Base-by-base conservation (phyloP, 2,797 vertebrate genomes). In the Arctocebus calabarensis region DNA sequence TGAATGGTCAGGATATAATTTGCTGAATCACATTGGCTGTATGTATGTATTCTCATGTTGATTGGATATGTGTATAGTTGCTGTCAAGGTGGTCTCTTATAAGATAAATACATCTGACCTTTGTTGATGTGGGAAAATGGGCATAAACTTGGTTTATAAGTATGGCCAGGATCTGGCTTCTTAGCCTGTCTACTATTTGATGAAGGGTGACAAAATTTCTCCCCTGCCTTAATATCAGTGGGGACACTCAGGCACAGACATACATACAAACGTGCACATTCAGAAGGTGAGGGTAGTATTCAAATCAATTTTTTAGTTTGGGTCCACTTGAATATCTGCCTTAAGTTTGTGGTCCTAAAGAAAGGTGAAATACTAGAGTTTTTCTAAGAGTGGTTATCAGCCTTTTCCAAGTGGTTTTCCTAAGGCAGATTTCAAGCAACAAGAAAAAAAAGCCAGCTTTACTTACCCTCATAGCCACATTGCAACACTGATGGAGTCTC, bases 31-130 rank as follows among this genome's bases (percentile, higher is more conserved):
- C 34, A 71, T 4, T n/a, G 25, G 34, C 13, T 83, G 81, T 62
- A 71, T 62, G 7, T 86, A 45, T 64, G 64, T 83, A 64, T 73
- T 88, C 32, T 70, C 20, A 34, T 45, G 32, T 70, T 84, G 37
- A 78, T 25, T 45, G 43, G 32, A 62, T 66, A 32, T 90, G 6
- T 59, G 37, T 73, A 27, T 85, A 23, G 9, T 82, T 37, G 68
- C 7, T 64, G 83, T 64, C 17, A 45, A 70, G 62, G 14, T 40
- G 32, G 55, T 34, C 32, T 43, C 22, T 93, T 83, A 25, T 16
- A 68, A 90, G 40, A 57, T 84, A 88, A 84, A 68, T 40, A 77
- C 25, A 71, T 43, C 55, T 84, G 82, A 91, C 48, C 77, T 34
- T 13, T 45, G 1, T 40, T 79, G n/a, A 3, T n/a, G 8, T 13